Percentiles rank a stretch among this genome's conserved stretches.
These are phyloP conservation scores for Trachythela sp. DNA, from an alignment of 64 coral and sea anemone species.

Conservation along the genomic window DNA sequence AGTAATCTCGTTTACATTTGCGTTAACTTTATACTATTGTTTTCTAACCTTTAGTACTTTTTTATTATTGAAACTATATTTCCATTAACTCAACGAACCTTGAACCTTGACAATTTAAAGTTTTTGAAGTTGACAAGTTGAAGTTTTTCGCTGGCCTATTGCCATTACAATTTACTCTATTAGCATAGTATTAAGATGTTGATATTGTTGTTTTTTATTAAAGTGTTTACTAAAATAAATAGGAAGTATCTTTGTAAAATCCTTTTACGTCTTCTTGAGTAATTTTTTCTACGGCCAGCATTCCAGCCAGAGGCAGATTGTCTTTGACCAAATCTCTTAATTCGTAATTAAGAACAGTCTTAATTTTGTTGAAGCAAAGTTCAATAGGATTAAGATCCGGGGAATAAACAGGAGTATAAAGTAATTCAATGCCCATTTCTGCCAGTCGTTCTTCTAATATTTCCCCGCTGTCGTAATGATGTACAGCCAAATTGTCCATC, in stretches of 20 bases:
- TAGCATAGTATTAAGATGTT: too few species aligned
- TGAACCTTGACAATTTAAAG: too few species aligned
- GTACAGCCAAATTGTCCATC: slow-evolving; percentile 44
- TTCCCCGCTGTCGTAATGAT: slow-evolving; percentile 34
- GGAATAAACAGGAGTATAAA: slow-evolving; percentile 25
- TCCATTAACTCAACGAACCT: too few species aligned
- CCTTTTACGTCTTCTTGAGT: neutral
- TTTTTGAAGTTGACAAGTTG: too few species aligned
- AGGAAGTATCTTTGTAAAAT: neutral
- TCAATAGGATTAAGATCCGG: slow-evolving; percentile 46
- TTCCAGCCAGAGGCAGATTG: neutral
- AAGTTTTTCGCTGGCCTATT: too few species aligned
- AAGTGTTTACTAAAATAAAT: neutral
- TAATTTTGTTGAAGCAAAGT: slow-evolving; percentile 39
- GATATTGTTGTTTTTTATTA: too few species aligned
- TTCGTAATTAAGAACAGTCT: neutral
- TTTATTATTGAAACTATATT: too few species aligned
- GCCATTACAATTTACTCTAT: too few species aligned
- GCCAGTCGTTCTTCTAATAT: slow-evolving; percentile 23
- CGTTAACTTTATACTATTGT: too few species aligned
- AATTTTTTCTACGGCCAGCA: neutral
- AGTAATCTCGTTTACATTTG: too few species aligned
- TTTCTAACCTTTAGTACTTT: too few species aligned
- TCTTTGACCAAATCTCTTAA: neutral
- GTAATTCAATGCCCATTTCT: slow-evolving; percentile 20